Base-by-base conservation (phyloP, 2,797 vertebrate genomes). In the Amazona finschi region DNA sequence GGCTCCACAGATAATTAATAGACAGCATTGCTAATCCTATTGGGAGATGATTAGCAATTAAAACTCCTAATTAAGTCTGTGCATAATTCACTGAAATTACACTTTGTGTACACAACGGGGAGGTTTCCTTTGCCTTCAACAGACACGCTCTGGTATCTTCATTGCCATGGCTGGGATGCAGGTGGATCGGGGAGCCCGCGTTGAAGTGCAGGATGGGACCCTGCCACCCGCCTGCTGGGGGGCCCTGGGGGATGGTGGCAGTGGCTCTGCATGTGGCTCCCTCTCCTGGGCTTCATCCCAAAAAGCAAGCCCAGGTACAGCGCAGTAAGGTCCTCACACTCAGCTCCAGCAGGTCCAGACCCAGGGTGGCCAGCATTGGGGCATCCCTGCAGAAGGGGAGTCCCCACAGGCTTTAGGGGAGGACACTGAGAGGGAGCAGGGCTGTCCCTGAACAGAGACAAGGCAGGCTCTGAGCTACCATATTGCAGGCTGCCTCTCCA, bases 1-100 rank as follows among this genome's bases (percentile, higher is more conserved):
- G 90, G 96, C 96, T 97, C 94, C 90, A 92, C 94, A 93, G 96
- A 96, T 97, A 98, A 98, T 98, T 97, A 98, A 98, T 97, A 97
- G 97, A 98, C 97, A 97, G 97, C 95, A 96, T 90, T 87, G 96
- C 91, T 97, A 97, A 97, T 97, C 97, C 97, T 97, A 96, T 94
- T 96, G 97, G 97, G 97, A 98, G 97, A 97, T 97, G 97, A 98
- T 97, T 97, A 97, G 97, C 97, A 98, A 97, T 98, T 98, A 98
- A 97, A 97, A 98, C 97, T 97, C 96, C 97, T 98, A 97, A 98
- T 98, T 98, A 98, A 97, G 96, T 97, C 97, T 97, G 96, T 96
- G 97, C 97, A 97, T 97, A 97, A 97, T 97, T 98, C 97, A 97
- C 97, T 97, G 97, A 97, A 97, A 97, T 97, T 97, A 97, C 93